Conservation (phyloP, 2,797 vertebrate genomes). For the Bufotes viridis region DNA sequence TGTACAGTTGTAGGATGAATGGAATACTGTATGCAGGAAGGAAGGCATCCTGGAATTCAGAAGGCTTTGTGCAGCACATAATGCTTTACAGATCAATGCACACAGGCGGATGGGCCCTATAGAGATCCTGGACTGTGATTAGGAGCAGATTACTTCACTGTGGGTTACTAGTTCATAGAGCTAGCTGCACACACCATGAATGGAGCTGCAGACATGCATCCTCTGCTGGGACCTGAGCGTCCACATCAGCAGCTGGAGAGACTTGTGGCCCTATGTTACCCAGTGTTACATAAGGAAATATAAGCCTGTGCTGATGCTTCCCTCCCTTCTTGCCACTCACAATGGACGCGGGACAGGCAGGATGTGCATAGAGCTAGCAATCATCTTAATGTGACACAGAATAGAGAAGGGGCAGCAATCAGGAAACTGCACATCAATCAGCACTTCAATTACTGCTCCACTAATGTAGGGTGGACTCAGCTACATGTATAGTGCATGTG, state of each 20-base stretch:
- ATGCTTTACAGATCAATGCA: conserved; percentile 24
- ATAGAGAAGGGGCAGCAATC: conserved; percentile 59
- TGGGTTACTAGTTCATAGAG: not conserved
- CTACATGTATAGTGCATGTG: not conserved
- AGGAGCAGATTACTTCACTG: conserved; percentile 25
- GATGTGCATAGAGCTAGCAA: conserved; percentile 57
- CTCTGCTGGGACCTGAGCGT: not conserved
- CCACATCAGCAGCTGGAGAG: not conserved
- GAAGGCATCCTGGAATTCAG: not conserved
- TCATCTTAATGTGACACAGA: conserved; percentile 61
- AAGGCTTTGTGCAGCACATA: conserved; percentile 1
- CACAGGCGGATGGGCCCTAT: not conserved
- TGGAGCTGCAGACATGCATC: not conserved
- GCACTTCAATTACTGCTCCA: conserved; percentile 33
- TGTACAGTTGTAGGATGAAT: not conserved
- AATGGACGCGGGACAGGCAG: conserved; percentile 34
- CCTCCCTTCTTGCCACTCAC: conserved; percentile 22
- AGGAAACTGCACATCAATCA: conserved; percentile 58
- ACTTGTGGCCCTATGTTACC: not conserved
- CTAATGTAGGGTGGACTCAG: conserved; percentile 5
- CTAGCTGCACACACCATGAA: not conserved
- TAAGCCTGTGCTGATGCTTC: not conserved
- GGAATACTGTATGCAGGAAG: not conserved
- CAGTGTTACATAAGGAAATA: not conserved
- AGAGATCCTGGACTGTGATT: conserved; percentile 17